Base-by-base conservation (phyloP, 2,888 invertebrate genomes). In the Cryptus armator region DNA sequence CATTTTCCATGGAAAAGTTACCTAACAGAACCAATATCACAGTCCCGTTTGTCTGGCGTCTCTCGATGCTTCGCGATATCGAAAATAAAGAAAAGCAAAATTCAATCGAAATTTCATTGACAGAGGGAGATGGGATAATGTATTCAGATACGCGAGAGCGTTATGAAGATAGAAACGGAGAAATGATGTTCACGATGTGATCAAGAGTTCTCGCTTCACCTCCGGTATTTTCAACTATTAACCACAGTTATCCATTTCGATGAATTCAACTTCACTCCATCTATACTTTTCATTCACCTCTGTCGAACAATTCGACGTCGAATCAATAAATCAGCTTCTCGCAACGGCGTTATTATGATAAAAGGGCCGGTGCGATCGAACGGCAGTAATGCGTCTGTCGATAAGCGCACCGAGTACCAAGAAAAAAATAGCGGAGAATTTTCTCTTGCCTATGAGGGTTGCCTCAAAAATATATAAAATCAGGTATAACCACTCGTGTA, bases 351-450 rank as follows among this genome's bases (percentile, higher is more conserved):
- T 89, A 89, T 89, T 88, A 81, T 79, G 78, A 80, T 83, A 82
- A 88, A 87, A 89, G 89, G 46, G 10, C 85, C 84, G 77, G 83
- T 89, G 87, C 85, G 88, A 88, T 83, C 76, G 79, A 46, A 37
- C 70, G 71, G 75, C 66, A 64, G 84, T 88, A 87, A 87, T 86
- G 86, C 59, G 82, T 83, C 66, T 85, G 85, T 87, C 89, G 90
- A 91, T 91, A 90, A 90, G 90, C 90, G 29, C 37, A 44, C 64
- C 48, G 48, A 51, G 44, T 76, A 51, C 14, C 19, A 32, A 76
- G 64, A 29, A 7, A 48, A 48, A n/a, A 48, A 48, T n/a, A 48
- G 48, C 48, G 32, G n/a, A 29, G 6, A 29, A 62, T n/a, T 59
- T 29, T 59, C 12, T 9, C 56, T 62, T 7, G 4, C 56, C 3